phyloP scores from a whole-genome alignment of 2,888 invertebrate genomes.

The Capitulum mitella region DNA sequence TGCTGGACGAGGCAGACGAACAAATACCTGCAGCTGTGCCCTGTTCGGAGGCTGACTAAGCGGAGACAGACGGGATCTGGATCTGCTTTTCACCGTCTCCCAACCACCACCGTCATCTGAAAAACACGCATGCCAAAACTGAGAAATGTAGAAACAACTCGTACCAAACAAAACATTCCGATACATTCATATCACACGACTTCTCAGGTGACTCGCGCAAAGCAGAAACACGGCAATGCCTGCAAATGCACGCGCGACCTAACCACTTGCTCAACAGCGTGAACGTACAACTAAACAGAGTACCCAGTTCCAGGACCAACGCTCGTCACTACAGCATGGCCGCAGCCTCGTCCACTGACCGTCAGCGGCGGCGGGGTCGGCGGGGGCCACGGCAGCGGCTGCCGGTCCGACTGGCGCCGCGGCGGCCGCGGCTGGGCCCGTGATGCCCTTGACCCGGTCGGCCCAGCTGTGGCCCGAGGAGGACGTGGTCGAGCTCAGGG shows the following conservation, averaged over 20 bases:
- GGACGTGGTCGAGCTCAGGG: conserved; percentile 39
- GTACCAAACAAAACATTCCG: no score
- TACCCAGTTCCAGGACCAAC: no score
- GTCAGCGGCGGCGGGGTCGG: neutral
- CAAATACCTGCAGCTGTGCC: neutral
- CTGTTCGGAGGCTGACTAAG: neutral
- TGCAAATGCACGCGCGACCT: no score
- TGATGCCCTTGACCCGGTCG: conserved; percentile 44
- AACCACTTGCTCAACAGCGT: no score
- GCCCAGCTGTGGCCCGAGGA: conserved; percentile 45
- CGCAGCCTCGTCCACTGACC: neutral
- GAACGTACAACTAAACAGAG: no score
- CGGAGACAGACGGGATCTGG: neutral
- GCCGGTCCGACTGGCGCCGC: neutral
- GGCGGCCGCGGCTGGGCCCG: neutral
- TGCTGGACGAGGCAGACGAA: no score
- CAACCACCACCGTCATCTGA: conserved; percentile 12
- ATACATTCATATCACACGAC: no score
- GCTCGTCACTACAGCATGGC: no score
- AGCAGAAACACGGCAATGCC: no score
- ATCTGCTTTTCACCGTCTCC: neutral
- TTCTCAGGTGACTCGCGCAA: no score
- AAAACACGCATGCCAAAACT: neutral
- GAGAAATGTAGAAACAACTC: no score
- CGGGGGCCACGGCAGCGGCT: neutral